These are phyloP conservation scores for Phylloscopus collybita DNA, from an alignment of 2,797 vertebrate species.

Conservation along the genomic window DNA sequence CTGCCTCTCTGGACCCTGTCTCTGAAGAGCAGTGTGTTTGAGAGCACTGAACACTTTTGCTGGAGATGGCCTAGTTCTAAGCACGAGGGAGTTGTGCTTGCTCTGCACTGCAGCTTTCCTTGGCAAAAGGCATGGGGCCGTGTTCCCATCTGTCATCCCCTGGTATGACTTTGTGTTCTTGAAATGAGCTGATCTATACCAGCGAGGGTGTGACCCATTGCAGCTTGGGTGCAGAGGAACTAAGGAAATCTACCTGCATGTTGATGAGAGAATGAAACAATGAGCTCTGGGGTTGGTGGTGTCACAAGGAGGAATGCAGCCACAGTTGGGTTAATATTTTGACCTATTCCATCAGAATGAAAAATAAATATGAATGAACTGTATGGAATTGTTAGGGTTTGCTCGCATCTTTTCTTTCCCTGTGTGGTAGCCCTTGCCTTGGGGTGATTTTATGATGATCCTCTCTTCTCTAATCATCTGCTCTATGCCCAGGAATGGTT, in stretches of 20 bases:
- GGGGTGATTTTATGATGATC: background rate
- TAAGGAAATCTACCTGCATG: background rate
- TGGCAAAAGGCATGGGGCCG: background rate
- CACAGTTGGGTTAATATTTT: background rate
- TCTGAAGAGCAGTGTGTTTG: background rate
- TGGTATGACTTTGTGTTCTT: background rate
- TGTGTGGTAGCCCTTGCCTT: background rate
- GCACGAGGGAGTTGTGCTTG: background rate
- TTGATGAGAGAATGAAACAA: background rate
- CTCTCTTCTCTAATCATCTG: accelerated
- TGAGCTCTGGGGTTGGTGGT: background rate
- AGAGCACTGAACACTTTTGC: background rate
- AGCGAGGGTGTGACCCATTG: background rate
- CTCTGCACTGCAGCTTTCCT: background rate
- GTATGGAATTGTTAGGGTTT: background rate
- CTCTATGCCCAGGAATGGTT: background rate
- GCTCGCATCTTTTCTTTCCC: background rate
- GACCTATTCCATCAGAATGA: background rate
- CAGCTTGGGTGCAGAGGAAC: background rate
- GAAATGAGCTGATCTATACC: background rate
- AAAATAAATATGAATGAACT: background rate
- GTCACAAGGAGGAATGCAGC: background rate
- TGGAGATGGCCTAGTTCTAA: background rate
- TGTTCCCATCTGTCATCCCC: background rate
- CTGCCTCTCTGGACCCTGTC: background rate